Conservation (phyloP, 1,140 invertebrate genomes). For the Mizuhopecten yessoensis region DNA sequence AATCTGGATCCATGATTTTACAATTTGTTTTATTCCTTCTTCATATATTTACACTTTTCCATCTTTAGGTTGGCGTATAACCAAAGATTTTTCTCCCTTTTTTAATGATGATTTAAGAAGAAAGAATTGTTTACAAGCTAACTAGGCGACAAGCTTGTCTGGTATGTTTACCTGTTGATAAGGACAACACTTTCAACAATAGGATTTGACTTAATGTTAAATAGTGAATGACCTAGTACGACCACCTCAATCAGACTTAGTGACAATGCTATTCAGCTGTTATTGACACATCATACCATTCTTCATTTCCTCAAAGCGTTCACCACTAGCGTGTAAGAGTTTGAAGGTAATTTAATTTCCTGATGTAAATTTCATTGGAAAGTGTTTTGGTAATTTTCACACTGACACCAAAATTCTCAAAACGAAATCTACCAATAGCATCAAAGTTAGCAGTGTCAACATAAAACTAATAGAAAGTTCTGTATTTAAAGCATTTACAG, state of each 20-base stretch:
- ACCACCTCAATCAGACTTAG: background rate
- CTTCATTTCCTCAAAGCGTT: background rate
- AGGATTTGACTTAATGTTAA: background rate
- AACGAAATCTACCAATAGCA: too few relatives aligned
- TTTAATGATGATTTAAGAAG: background rate
- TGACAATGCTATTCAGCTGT: background rate
- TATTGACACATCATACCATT: background rate
- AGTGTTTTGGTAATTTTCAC: background rate
- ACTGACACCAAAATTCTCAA: background rate
- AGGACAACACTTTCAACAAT: slow-evolving; percentile 34
- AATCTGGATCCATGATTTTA: background rate
- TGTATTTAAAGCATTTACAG: too few relatives aligned
- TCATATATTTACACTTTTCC: background rate
- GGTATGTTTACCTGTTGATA: background rate
- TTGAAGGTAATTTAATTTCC: background rate
- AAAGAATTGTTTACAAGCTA: background rate
- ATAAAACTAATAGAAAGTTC: too few relatives aligned
- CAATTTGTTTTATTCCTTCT: background rate
- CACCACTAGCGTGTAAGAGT: background rate
- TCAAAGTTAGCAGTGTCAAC: too few relatives aligned
- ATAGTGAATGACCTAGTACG: background rate
- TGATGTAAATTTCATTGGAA: background rate
- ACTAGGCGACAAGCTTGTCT: background rate
- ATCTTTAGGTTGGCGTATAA: background rate
- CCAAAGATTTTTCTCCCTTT: background rate